Conservation (phyloP, 2,888 invertebrate species). For the Plagodis dolabraria region DNA sequence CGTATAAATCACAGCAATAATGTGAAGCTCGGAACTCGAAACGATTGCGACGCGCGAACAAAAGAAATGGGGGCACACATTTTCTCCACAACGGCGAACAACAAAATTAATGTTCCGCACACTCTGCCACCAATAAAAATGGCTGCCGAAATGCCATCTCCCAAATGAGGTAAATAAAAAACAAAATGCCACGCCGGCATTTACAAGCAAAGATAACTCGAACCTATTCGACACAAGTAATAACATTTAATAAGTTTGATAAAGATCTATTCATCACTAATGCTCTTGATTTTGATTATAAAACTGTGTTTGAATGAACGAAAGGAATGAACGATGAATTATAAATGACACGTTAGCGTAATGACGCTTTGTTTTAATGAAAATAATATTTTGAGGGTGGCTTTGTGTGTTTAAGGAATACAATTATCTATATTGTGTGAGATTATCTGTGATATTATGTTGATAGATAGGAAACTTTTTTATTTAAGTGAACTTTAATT, state of each 20-base stretch:
- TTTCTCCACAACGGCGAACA: constrained; percentile 51
- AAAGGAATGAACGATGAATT: constrained; percentile 47
- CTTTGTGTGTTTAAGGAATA: constrained; percentile 33
- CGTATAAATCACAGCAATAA: constrained; percentile 29
- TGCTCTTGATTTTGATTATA: constrained; percentile 59
- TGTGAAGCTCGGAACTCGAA: constrained; percentile 33
- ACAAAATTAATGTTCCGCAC: constrained; percentile 82
- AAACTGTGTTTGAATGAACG: constrained; percentile 41
- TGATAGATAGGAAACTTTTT: constrained; percentile 12
- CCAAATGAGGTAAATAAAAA: constrained; percentile 82
- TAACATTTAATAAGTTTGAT: constrained; percentile 55
- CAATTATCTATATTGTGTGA: constrained; percentile 39
- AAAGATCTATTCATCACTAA: constrained; percentile 50
- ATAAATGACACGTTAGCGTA: constrained; percentile 44
- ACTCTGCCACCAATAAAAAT: constrained; percentile 73
- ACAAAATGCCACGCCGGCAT: constrained; percentile 69
- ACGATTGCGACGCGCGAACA: constrained; percentile 43
- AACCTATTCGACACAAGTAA: constrained; percentile 33
- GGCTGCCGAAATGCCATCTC: constrained; percentile 75
- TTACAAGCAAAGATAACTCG: constrained; percentile 50
- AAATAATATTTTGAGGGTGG: constrained; percentile 42
- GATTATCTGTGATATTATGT: constrained; percentile 10
- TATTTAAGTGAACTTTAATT: constrained; percentile 31
- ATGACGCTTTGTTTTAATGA: constrained; percentile 63
- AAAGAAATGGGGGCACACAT: constrained; percentile 52